Conservation (phyloP, 2,113 vertebrate genomes). For the Zosterops japonicus region DNA sequence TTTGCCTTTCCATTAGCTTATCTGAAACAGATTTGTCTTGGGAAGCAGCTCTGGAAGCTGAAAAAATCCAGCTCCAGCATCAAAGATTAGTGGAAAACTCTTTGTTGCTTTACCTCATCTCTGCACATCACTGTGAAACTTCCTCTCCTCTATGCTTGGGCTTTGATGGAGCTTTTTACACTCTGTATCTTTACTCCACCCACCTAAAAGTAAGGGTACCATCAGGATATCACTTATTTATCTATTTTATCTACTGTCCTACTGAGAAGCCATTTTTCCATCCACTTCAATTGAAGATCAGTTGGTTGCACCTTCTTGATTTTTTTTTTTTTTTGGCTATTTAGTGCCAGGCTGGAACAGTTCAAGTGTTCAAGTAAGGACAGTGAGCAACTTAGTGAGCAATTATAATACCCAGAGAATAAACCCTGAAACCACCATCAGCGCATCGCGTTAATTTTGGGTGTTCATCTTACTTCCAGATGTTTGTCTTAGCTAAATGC, state of each 20-base stretch:
- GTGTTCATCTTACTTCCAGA: neutral
- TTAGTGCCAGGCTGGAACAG: neutral
- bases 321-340: neutral
- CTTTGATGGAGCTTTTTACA: neutral
- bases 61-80: neutral
- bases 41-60: neutral
- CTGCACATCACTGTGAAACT: neutral
- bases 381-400: neutral
- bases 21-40: neutral
- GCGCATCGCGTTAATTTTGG: neutral
- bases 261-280: neutral
- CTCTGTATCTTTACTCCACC: neutral
- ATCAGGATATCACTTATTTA: neutral
- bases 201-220: neutral
- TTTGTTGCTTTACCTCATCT: neutral
- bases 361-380: neutral
- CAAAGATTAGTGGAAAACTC: neutral
- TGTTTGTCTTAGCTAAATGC: neutral
- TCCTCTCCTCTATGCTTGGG: neutral
- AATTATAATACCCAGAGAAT: neutral
- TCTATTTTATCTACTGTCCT: neutral
- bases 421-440: neutral
- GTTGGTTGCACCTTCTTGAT: neutral
- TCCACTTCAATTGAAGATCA: neutral
- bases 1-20: neutral